phyloP scores from a whole-genome alignment of 2,888 invertebrate genomes.

The Cyclophora albipunctata region DNA sequence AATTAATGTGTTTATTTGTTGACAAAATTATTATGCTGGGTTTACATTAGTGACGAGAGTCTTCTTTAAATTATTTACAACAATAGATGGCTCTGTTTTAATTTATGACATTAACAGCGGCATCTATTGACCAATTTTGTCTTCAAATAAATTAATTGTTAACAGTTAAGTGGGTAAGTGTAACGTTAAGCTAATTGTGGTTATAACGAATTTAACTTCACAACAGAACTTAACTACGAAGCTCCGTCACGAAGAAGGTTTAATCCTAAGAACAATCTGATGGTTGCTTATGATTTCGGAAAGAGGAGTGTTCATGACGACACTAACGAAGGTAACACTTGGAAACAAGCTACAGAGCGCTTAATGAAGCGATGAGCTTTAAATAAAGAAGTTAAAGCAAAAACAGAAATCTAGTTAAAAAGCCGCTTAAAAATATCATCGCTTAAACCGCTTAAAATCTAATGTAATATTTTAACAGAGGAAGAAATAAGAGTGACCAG shows the following conservation, averaged over 20 bases:
- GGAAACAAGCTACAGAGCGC: constrained; percentile 3
- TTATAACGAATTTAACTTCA: constrained; percentile 14
- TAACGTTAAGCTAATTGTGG: background rate
- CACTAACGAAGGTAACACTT: constrained; percentile 53
- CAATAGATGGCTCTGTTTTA: background rate
- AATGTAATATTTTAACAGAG: constrained; percentile 47
- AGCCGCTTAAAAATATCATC: background rate
- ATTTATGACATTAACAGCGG: background rate
- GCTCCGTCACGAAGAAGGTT: constrained; percentile 39
- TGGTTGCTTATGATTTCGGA: constrained; percentile 57
- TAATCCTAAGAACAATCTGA: constrained; percentile 47
- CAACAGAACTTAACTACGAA: constrained; percentile 33
- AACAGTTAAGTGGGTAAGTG: too few relatives aligned
- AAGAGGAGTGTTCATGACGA: constrained; percentile 55
- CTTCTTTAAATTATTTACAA: too few relatives aligned
- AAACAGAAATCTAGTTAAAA: background rate
- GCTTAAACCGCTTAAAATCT: constrained; percentile 19
- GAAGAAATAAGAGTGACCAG: constrained; percentile 59
- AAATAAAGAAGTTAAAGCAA: constrained; percentile 3
- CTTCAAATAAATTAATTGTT: background rate
- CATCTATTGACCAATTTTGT: background rate
- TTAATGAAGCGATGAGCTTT: background rate
- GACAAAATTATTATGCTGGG: too few relatives aligned
- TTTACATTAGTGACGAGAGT: too few relatives aligned
- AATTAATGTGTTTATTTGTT: too few relatives aligned